Conservation (phyloP, 2,113 vertebrate genomes). For the Otolemur garnettii region DNA sequence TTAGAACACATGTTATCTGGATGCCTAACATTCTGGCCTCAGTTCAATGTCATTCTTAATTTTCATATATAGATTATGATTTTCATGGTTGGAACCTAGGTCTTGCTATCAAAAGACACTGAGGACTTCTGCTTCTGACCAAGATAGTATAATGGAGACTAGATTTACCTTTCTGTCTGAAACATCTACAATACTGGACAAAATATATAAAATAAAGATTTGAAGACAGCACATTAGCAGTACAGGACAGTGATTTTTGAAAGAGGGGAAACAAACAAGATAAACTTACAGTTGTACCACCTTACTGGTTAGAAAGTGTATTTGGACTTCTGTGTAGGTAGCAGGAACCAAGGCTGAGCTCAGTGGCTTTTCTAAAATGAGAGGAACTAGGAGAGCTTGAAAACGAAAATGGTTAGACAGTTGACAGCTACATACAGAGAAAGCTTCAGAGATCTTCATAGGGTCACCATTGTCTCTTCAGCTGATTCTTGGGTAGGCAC, state of each 20-base stretch:
- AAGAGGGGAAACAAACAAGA: conserved; percentile 8
- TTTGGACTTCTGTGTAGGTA: not conserved
- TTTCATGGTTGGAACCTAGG: not conserved
- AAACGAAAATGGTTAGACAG: not conserved
- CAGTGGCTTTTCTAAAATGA: not conserved
- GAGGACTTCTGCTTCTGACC: not conserved
- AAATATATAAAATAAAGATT: conserved; percentile 18
- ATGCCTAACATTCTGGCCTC: not conserved
- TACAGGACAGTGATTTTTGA: not conserved
- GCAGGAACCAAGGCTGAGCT: not conserved
- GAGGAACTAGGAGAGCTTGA: not conserved
- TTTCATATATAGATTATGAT: not conserved
- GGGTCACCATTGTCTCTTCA: not conserved
- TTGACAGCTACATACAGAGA: not conserved
- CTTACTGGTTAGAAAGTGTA: conserved; percentile 1
- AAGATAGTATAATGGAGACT: conserved; percentile 1
- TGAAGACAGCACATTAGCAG: not conserved
- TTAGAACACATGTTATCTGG: conserved; percentile 5
- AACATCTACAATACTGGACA: not conserved
- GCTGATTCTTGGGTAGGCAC: not conserved
- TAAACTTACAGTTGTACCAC: not conserved
- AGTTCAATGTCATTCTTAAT: conserved; percentile 24
- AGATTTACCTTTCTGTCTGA: not conserved
- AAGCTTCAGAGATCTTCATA: conserved; percentile 11
- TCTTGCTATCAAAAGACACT: not conserved